Percentiles rank a stretch among this genome's conserved stretches.
These are phyloP conservation scores for Archegozetes longisetosus DNA, from an alignment of 1,140 invertebrate species.

Conservation along the genomic window DNA sequence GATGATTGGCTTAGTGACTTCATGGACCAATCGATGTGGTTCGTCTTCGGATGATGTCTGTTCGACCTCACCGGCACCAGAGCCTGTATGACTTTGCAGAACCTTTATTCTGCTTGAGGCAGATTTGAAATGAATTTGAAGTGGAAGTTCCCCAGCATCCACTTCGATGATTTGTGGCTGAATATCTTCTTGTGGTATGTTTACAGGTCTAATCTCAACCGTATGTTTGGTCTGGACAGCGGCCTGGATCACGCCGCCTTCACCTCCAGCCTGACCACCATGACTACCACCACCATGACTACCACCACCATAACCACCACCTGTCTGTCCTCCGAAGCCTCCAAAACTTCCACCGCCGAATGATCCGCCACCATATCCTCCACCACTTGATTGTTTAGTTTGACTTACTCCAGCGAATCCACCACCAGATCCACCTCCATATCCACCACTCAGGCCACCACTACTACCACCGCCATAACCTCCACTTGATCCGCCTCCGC, in stretches of 20 bases:
- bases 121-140: slow-evolving; percentile 12
- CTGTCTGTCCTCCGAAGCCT: background rate
- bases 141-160: slow-evolving; percentile 8
- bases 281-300: background rate
- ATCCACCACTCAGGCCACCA: background rate
- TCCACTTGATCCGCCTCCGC: background rate
- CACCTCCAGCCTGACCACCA: background rate
- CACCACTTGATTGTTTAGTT: background rate
- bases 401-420: background rate
- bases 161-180: slow-evolving; percentile 15
- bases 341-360: background rate
- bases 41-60: slow-evolving; percentile 10
- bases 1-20: slow-evolving; percentile 9
- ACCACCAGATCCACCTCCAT: background rate
- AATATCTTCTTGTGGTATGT: slow-evolving; percentile 8
- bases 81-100: slow-evolving; percentile 2
- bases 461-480: background rate
- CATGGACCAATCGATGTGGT: slow-evolving; percentile 8
- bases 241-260: slow-evolving; percentile 3
- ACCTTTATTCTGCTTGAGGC: slow-evolving; percentile 2
- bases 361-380: background rate
- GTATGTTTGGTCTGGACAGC: slow-evolving; percentile 13
- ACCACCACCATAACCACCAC: background rate
- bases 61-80: slow-evolving; percentile 11
- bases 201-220: slow-evolving; percentile 7